Percentiles rank a stretch among this genome's conserved stretches.
These are phyloP conservation scores for Myotis davidii DNA, from an alignment of 2,113 vertebrate species.

Conservation along the genomic window DNA sequence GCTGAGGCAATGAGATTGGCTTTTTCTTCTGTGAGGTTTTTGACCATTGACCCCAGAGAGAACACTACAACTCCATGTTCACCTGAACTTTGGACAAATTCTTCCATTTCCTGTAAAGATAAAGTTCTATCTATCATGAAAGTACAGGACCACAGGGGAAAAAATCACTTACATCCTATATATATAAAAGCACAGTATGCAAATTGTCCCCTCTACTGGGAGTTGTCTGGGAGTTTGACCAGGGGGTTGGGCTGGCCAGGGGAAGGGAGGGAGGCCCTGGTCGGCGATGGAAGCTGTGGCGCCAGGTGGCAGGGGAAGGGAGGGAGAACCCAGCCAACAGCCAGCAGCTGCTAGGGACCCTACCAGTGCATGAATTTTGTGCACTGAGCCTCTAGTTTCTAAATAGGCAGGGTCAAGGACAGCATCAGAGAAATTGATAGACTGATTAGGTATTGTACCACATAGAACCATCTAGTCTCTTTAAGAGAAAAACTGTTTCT, in stretches of 20 bases:
- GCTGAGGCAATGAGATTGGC: conserved; percentile 89
- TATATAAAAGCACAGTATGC: too few relatives aligned
- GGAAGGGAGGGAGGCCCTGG: too few relatives aligned
- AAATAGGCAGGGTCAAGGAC: background rate
- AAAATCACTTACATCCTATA: background rate
- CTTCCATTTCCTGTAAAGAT: conserved; percentile 90
- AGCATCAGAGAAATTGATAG: background rate
- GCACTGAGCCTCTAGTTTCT: background rate
- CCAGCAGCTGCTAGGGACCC: too few relatives aligned
- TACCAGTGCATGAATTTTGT: too few relatives aligned
- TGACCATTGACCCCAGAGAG: conserved; percentile 90
- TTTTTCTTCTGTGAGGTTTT: conserved; percentile 89
- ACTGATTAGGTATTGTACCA: background rate
- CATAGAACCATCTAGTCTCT: background rate
- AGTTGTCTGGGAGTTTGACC: too few relatives aligned
- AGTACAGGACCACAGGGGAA: fast-evolving
- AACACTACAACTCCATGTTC: conserved; percentile 91
- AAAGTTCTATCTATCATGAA: background rate
- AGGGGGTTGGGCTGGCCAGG: too few relatives aligned
- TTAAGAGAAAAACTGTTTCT: background rate
- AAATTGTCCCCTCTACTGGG: too few relatives aligned
- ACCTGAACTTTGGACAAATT: conserved; percentile 92
- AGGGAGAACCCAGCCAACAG: too few relatives aligned
- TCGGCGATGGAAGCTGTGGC: too few relatives aligned
- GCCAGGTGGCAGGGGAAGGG: too few relatives aligned